Percentiles rank a stretch among this genome's conserved stretches.
Evolutionary conservation across 2,888 invertebrate genomes (phyloP).

Genomic region (Cecidostiba fungosa): DNA sequence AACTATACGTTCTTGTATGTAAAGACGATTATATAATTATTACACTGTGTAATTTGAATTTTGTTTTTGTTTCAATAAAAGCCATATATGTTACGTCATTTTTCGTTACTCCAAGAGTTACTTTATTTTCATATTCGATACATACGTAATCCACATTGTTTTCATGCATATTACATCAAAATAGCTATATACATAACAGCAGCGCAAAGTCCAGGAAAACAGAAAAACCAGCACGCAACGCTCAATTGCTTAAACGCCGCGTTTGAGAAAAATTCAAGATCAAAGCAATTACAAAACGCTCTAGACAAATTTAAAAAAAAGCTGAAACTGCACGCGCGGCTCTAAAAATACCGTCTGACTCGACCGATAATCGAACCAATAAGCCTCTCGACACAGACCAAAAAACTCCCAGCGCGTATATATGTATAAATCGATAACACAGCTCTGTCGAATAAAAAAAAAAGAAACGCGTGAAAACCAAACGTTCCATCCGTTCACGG

Average conservation of each 20-base stretch:
- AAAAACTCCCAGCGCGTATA: neutral
- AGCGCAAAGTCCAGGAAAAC: neutral
- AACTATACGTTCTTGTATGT: neutral
- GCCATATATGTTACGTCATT: constrained; percentile 34
- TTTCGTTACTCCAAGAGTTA: constrained; percentile 23
- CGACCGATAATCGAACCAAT: neutral
- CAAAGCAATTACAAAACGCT: constrained; percentile 4
- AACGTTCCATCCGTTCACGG: neutral
- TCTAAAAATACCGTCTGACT: constrained; percentile 9
- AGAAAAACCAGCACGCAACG: neutral
- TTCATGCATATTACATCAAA: neutral
- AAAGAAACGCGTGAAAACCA: constrained; percentile 7
- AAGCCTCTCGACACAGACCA: neutral
- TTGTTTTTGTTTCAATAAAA: constrained; percentile 48
- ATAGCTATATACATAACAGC: neutral
- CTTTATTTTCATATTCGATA: constrained; percentile 34
- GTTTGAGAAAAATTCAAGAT: constrained; percentile 13
- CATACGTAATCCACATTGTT: constrained; percentile 27
- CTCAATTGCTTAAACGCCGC: neutral
- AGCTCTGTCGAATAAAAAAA: neutral
- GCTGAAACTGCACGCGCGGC: neutral
- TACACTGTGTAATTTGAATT: constrained; percentile 41
- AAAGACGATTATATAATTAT: neutral
- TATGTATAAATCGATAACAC: constrained; percentile 1
- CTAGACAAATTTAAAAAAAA: neutral